These are phyloP conservation scores for Aphrocallistes beatrix DNA, from an alignment of 37 sponge, comb jelly and placozoan species.

Conservation along the genomic window DNA sequence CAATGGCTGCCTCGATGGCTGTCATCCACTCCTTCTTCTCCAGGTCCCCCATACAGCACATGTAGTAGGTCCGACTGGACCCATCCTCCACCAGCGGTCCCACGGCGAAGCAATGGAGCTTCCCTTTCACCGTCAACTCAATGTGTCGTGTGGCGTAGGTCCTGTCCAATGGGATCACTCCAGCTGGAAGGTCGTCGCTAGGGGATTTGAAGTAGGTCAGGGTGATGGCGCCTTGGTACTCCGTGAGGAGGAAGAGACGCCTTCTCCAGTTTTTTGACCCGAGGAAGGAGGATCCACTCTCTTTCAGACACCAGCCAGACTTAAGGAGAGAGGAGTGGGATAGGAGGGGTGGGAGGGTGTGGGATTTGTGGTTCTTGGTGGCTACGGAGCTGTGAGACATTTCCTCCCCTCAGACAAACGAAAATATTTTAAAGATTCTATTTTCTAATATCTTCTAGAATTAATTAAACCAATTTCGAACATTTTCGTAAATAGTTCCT, in stretches of 20 bases:
- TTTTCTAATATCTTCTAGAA: too few relatives aligned
- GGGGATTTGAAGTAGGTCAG: conserved; percentile 59
- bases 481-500: too few relatives aligned
- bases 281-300: conserved; percentile 63
- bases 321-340: conserved; percentile 30
- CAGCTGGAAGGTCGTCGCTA: neutral
- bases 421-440: too few relatives aligned
- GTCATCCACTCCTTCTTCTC: conserved; percentile 77
- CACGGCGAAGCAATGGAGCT: conserved; percentile 71
- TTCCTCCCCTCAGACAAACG: too few relatives aligned
- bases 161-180: neutral
- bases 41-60: conserved; percentile 55
- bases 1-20: conserved; percentile 77
- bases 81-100: conserved; percentile 86
- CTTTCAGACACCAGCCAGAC: conserved; percentile 81
- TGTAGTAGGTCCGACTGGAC: conserved; percentile 65
- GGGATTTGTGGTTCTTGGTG: too few relatives aligned
- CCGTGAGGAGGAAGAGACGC: conserved; percentile 63
- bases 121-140: conserved; percentile 50
- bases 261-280: conserved; percentile 84
- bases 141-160: conserved; percentile 61
- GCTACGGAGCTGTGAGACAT: too few relatives aligned
- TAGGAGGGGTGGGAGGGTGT: neutral
- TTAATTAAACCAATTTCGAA: too few relatives aligned
- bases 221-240: conserved; percentile 1